phyloP scores from a whole-genome alignment of 2,888 invertebrate species.

The Petrolisthes cinctipes region DNA sequence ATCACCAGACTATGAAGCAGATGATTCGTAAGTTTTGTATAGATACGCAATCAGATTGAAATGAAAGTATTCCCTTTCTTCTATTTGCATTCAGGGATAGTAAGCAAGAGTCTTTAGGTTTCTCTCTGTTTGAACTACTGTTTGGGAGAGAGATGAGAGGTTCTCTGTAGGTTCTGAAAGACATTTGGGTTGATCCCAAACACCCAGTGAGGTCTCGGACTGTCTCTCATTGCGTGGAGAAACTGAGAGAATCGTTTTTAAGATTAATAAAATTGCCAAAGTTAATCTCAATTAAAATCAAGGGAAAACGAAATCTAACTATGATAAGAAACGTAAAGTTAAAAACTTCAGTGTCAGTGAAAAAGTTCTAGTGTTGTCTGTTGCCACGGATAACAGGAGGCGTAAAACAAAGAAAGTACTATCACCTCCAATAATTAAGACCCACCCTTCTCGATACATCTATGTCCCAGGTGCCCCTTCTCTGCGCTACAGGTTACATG shows the following conservation, averaged over 20 bases:
- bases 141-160: constrained; percentile 18
- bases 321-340: background rate
- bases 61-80: background rate
- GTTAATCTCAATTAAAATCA: background rate
- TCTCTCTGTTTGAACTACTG: constrained; percentile 24
- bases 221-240: background rate
- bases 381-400: background rate
- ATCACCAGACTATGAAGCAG: constrained; percentile 6
- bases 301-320: background rate
- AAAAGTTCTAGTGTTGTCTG: background rate
- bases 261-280: background rate
- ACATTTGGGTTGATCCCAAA: background rate
- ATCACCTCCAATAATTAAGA: background rate
- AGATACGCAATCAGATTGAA: constrained; percentile 11
- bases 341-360: background rate
- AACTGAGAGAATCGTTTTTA: background rate
- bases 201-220: background rate
- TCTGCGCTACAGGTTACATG: no score
- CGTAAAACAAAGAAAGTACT: background rate
- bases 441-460: no score
- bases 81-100: constrained; percentile 28
- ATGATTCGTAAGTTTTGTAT: constrained; percentile 10
- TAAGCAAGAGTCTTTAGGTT: constrained; percentile 22
- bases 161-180: background rate
- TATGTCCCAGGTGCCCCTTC: no score